These are phyloP conservation scores for Drosophila neonasuta DNA, from an alignment of 2,888 invertebrate species.

Conservation along the genomic window DNA sequence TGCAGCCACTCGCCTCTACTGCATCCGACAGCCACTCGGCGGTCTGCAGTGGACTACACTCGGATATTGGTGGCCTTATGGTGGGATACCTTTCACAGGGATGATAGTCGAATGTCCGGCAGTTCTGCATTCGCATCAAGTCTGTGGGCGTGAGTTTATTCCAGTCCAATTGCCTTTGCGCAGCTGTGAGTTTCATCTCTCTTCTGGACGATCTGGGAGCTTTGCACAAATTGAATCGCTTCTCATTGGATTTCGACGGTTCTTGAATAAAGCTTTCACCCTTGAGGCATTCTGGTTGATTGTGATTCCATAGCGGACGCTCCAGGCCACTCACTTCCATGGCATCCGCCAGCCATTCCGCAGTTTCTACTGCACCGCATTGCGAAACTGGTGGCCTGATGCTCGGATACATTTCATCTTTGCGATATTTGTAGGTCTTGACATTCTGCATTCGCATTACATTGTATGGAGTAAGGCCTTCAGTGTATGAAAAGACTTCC, in stretches of 20 bases:
- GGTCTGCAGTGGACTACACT: constrained; percentile 31
- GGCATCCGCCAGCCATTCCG: constrained; percentile 8
- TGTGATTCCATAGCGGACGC: neutral
- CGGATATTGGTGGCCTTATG: constrained; percentile 43
- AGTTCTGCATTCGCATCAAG: constrained; percentile 47
- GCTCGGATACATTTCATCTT: constrained; percentile 29
- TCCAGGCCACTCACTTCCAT: constrained; percentile 18
- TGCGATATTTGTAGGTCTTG: constrained; percentile 10
- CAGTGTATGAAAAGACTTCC: neutral
- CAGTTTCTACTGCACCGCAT: neutral
- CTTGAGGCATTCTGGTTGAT: neutral
- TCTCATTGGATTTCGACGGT: neutral
- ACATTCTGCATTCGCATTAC: constrained; percentile 26
- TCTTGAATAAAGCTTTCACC: neutral
- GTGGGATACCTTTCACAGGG: constrained; percentile 45
- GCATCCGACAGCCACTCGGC: constrained; percentile 25
- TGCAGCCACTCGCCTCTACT: constrained; percentile 23
- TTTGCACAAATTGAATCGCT: neutral
- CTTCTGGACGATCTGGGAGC: neutral
- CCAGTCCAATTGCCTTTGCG: constrained; percentile 11
- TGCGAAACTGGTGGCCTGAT: constrained; percentile 31
- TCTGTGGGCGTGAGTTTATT: constrained; percentile 25
- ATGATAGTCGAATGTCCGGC: constrained; percentile 25
- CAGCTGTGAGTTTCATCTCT: neutral
- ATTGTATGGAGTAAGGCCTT: constrained; percentile 22